Evolutionary conservation across 2,888 invertebrate genomes (phyloP).

Genomic region (Agriotes lineatus): DNA sequence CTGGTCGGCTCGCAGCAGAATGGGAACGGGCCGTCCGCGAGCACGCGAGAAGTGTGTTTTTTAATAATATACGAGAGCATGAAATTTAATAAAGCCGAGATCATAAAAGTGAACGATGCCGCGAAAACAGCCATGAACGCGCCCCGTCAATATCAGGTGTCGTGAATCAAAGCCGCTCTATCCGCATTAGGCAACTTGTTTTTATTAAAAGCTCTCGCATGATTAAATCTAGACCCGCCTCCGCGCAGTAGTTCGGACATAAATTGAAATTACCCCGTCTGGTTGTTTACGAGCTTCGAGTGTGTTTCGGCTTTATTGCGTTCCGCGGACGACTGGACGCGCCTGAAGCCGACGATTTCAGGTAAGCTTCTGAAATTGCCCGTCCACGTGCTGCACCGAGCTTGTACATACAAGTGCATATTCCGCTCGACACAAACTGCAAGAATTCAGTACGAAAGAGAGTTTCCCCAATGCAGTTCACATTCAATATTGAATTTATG

Average conservation of each 20-base stretch:
- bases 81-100: constrained; percentile 26
- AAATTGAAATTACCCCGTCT: constrained; percentile 9
- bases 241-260: background rate
- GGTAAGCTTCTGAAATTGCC: too few species aligned
- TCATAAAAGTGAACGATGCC: constrained; percentile 24
- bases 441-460: too few species aligned
- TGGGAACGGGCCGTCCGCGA: background rate
- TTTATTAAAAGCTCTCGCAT: background rate
- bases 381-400: too few species aligned
- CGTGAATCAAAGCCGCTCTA: background rate
- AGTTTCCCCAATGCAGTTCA: too few species aligned
- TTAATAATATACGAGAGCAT: constrained; percentile 15
- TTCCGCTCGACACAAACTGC: too few species aligned
- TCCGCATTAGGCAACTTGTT: background rate
- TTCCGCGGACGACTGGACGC: too few species aligned
- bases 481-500: too few species aligned
- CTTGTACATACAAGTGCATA: too few species aligned
- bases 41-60: background rate
- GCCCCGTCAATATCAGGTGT: constrained; percentile 11
- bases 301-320: too few species aligned
- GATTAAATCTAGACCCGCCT: background rate
- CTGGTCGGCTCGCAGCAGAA: constrained; percentile 6
- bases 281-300: background rate
- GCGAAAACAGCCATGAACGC: constrained; percentile 19
- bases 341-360: too few species aligned